phyloP scores from a whole-genome alignment of 2,113 vertebrate species.

The Catharus minimus region DNA sequence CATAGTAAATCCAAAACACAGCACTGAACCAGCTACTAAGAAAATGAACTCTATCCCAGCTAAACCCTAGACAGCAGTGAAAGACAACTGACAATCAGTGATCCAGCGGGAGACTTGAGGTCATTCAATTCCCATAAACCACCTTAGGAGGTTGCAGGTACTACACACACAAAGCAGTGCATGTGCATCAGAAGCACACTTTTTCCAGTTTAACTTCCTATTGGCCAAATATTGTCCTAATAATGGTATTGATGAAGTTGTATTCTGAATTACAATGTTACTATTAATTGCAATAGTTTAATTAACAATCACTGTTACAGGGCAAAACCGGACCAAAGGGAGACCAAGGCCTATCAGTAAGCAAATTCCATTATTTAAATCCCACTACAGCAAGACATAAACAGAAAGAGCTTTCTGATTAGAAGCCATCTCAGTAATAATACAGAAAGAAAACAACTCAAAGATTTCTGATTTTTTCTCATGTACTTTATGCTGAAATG shows the following conservation, averaged over 20 bases:
- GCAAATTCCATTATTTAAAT: conserved; percentile 37
- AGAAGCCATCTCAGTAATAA: neutral
- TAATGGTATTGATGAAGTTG: neutral
- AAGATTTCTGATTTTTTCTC: neutral
- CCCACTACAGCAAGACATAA: neutral
- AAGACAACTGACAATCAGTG: neutral
- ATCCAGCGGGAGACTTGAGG: neutral
- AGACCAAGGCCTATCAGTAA: conserved; percentile 85
- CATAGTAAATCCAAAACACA: neutral
- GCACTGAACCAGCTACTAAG: neutral
- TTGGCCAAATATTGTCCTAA: neutral
- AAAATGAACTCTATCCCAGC: neutral
- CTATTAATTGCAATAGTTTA: neutral
- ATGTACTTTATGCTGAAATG: neutral
- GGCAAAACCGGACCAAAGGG: conserved; percentile 83
- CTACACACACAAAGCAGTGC: neutral
- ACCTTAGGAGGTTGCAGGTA: neutral
- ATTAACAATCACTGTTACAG: conserved; percentile 63
- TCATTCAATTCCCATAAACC: neutral
- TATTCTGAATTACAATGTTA: neutral
- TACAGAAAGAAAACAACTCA: neutral
- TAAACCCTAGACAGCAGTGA: neutral
- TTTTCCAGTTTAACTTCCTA: neutral
- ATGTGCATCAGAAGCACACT: neutral
- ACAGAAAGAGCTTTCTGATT: neutral